These are phyloP conservation scores for Pachypanchax playfairii DNA, from an alignment of 2,113 vertebrate genomes.

Conservation along the genomic window DNA sequence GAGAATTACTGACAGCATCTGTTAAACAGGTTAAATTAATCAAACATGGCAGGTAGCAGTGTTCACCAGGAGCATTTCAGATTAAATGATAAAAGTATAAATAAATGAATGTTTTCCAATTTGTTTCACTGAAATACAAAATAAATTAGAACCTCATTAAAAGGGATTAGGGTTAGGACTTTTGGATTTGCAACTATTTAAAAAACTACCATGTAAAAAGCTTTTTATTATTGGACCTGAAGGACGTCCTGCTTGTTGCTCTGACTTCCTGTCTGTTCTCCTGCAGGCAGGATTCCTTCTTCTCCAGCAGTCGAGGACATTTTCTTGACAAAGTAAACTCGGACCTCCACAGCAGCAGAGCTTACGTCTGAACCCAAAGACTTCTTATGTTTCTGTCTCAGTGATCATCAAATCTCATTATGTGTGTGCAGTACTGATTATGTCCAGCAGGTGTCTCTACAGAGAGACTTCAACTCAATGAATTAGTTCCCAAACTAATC, in stretches of 20 bases:
- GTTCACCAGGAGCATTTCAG: no score
- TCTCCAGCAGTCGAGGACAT: constrained; percentile 34
- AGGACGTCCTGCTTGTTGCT: background rate
- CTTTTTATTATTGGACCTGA: background rate
- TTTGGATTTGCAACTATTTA: background rate
- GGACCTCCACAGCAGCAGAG: constrained; percentile 58
- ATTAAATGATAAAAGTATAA: no score
- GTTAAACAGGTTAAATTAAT: no score
- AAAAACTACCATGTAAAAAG: no score
- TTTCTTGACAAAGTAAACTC: constrained; percentile 68
- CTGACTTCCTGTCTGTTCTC: background rate
- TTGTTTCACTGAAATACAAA: no score
- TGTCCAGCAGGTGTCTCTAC: constrained; percentile 1
- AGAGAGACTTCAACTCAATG: rapidly evolving
- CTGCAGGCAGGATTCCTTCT: constrained; percentile 64
- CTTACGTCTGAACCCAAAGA: constrained; percentile 62
- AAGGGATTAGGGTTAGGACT: no score
- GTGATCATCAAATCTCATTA: background rate
- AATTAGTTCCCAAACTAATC: no score
- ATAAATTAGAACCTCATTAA: background rate
- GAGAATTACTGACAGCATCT: no score
- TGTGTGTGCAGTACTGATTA: background rate
- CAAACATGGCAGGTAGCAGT: no score
- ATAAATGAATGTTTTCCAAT: no score
- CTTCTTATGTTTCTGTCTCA: no score